These are phyloP conservation scores for Aricia artaxerxes DNA, from an alignment of 2,888 invertebrate species.

Conservation along the genomic window DNA sequence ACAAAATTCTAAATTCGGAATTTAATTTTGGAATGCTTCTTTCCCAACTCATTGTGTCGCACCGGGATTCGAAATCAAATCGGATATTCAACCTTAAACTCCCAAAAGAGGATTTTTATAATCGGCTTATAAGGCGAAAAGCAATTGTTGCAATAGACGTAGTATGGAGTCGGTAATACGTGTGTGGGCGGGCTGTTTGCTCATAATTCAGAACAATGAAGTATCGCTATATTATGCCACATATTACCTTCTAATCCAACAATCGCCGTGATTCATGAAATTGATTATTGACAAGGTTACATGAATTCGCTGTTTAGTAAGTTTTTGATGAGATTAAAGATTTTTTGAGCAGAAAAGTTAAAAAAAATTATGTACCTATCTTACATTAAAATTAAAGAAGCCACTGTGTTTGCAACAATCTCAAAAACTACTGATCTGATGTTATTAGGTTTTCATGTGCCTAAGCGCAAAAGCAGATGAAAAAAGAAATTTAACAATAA, in stretches of 20 bases:
- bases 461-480: too few relatives aligned
- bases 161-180: background rate
- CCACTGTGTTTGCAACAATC: too few relatives aligned
- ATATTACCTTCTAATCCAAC: slow-evolving; percentile 20
- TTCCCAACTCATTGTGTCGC: background rate
- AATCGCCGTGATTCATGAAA: slow-evolving; percentile 14
- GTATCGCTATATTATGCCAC: slow-evolving; percentile 16
- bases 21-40: background rate
- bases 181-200: slow-evolving; percentile 8
- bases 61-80: background rate
- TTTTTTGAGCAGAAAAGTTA: background rate
- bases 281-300: slow-evolving; percentile 14
- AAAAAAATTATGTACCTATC: too few relatives aligned
- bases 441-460: too few relatives aligned
- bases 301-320: background rate
- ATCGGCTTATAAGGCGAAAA: slow-evolving; percentile 21
- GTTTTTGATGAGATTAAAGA: background rate
- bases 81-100: slow-evolving; percentile 16
- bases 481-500: too few relatives aligned
- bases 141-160: slow-evolving; percentile 9
- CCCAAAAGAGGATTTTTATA: slow-evolving; percentile 17
- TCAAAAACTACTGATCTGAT: too few relatives aligned
- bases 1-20: background rate
- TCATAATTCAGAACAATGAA: slow-evolving; percentile 26
- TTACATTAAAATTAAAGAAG: too few relatives aligned